phyloP scores from a whole-genome alignment of 2,113 vertebrate genomes.

The Motacilla tschutschensis region DNA sequence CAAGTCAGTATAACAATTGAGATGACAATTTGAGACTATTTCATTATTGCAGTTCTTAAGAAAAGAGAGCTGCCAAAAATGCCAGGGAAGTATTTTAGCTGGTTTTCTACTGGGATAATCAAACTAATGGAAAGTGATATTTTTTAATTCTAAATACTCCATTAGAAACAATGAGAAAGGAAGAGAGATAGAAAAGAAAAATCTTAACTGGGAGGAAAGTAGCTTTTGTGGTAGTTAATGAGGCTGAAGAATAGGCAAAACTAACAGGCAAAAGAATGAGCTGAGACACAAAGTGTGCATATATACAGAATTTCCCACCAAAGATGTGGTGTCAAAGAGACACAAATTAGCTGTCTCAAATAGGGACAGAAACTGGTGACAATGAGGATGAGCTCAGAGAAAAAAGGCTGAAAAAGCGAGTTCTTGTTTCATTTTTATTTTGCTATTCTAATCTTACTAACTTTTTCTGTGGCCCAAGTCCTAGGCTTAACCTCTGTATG shows the following conservation, averaged over 20 bases:
- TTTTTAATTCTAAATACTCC: not conserved
- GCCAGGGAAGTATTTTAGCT: not conserved
- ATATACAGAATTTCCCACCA: not conserved
- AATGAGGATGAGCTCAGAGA: not conserved
- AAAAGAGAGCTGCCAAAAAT: not conserved
- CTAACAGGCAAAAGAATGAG: not conserved
- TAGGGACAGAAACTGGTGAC: not conserved
- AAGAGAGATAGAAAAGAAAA: not conserved
- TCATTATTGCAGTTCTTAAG: not conserved
- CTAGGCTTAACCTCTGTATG: not conserved
- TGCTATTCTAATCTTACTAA: not conserved
- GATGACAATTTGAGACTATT: not conserved
- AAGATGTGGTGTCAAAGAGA: not conserved
- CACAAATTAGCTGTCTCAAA: not conserved
- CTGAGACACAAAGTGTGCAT: not conserved
- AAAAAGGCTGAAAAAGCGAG: not conserved
- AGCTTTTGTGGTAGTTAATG: not conserved
- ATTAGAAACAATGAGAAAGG: not conserved
- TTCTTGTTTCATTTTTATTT: not conserved
- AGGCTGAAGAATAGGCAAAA: not conserved
- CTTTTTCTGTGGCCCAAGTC: not conserved
- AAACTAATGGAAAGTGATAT: not conserved
- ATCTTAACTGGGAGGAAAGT: not conserved
- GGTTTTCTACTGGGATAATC: not conserved
- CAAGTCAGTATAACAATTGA: not conserved